These are phyloP conservation scores for Caenorhabditis latens DNA, from an alignment of 1,140 invertebrate genomes.

Conservation along the genomic window DNA sequence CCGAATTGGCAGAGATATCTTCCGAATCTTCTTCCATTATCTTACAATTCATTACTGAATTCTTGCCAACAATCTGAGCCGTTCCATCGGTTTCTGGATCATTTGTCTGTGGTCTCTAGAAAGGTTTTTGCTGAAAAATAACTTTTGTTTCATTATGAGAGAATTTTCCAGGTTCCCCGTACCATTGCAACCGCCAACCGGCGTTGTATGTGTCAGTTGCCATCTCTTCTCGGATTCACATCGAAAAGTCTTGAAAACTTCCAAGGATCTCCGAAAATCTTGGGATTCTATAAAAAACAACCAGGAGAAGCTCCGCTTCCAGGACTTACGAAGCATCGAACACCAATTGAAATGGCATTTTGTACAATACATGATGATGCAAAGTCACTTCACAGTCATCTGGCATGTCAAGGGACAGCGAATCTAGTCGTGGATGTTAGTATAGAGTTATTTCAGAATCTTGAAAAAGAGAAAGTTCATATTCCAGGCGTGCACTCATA, in stretches of 20 bases:
- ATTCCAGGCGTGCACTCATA: slow-evolving; percentile 55
- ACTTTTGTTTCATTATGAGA: no score
- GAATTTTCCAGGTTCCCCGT: slow-evolving; percentile 44
- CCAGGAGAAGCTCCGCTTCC: slow-evolving; percentile 58
- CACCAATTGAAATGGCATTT: slow-evolving; percentile 62
- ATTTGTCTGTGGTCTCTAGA: slow-evolving; percentile 54
- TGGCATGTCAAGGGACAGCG: slow-evolving; percentile 50
- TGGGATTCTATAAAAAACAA: slow-evolving; percentile 60
- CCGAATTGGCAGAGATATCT: slow-evolving; percentile 54
- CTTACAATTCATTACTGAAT: slow-evolving; percentile 50
- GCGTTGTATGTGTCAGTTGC: slow-evolving; percentile 62
- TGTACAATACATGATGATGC: slow-evolving; percentile 54
- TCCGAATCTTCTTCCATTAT: slow-evolving; percentile 54
- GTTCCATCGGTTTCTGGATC: slow-evolving; percentile 56
- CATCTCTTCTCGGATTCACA: slow-evolving; percentile 42
- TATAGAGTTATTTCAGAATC: background rate
- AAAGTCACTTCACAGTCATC: slow-evolving; percentile 37
- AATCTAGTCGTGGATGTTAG: slow-evolving; percentile 49
- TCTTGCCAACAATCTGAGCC: slow-evolving; percentile 46
- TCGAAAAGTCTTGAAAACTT: slow-evolving; percentile 39
- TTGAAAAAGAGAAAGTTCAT: background rate
- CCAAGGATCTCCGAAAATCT: slow-evolving; percentile 9
- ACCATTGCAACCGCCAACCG: slow-evolving; percentile 57
- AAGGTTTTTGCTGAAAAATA: background rate
- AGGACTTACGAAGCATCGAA: slow-evolving; percentile 58